Conservation (phyloP, 35 echinoderm and acorn worm species). For the Diadema setosum region DNA sequence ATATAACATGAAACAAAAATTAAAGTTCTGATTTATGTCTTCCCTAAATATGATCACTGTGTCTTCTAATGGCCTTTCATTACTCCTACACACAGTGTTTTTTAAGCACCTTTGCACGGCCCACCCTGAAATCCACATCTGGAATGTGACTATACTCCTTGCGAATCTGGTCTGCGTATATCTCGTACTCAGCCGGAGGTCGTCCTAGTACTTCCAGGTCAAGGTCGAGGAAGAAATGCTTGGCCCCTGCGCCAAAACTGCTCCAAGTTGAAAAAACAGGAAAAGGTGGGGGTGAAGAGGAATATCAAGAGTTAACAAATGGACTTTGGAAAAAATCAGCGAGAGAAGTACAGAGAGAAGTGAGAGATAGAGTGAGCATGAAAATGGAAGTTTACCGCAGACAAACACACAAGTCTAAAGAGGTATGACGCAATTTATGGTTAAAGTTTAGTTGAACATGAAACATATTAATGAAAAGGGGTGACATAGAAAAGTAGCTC, state of each 20-base stretch:
- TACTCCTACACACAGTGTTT: neutral
- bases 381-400: no score
- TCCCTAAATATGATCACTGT: neutral
- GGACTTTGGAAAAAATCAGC: neutral
- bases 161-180: slow-evolving; percentile 67
- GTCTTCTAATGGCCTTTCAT: neutral
- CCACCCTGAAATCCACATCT: slow-evolving; percentile 16
- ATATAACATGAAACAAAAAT: neutral
- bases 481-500: no score
- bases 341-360: no score
- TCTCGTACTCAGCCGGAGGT: slow-evolving; percentile 43
- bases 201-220: slow-evolving; percentile 81
- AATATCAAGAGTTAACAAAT: no score
- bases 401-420: no score
- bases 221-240: slow-evolving; percentile 74
- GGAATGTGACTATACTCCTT: slow-evolving; percentile 79
- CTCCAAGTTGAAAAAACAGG: neutral
- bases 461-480: no score
- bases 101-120: slow-evolving; percentile 53
- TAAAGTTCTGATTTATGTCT: neutral
- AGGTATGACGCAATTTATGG: no score
- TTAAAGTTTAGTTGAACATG: no score
- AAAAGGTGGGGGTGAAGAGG: neutral
- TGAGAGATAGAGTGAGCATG: no score
- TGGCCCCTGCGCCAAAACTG: slow-evolving; percentile 43